phyloP scores from a whole-genome alignment of 2,797 vertebrate species.

The Eupleurogrammus muticus region DNA sequence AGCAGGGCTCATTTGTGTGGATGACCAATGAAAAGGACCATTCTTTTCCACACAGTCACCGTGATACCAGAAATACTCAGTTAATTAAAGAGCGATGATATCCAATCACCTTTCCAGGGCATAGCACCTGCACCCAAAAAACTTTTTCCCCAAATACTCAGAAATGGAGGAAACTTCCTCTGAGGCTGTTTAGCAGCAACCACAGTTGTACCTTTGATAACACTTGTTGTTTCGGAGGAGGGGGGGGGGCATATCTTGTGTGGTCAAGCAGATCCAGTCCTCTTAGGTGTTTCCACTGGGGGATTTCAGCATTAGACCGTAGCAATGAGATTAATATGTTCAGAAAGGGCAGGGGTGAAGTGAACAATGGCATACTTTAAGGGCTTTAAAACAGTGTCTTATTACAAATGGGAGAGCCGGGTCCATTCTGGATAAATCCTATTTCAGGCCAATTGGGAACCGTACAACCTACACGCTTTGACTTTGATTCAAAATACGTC shows the following conservation, averaged over 20 bases:
- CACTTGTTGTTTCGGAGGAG: constrained; percentile 53
- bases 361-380: constrained; percentile 82
- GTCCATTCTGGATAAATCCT: constrained; percentile 62
- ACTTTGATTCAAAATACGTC: constrained; percentile 8
- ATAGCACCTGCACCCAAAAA: constrained; percentile 71
- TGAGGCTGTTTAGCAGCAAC: constrained; percentile 26
- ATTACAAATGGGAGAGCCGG: constrained; percentile 64
- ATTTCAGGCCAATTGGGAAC: constrained; percentile 41
- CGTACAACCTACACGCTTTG: background rate
- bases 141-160: constrained; percentile 35
- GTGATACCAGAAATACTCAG: constrained; percentile 72
- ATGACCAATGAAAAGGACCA: constrained; percentile 71
- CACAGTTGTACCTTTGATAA: constrained; percentile 58
- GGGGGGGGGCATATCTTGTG: constrained; percentile 66
- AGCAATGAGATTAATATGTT: constrained; percentile 77
- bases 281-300: constrained; percentile 71
- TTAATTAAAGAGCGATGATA: constrained; percentile 86
- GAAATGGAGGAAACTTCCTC: constrained; percentile 72
- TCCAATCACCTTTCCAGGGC: constrained; percentile 77
- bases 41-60: constrained; percentile 73
- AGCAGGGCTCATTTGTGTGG: constrained; percentile 67
- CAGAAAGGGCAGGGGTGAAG: constrained; percentile 69
- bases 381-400: constrained; percentile 78
- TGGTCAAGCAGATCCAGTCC: constrained; percentile 68
- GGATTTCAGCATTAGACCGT: constrained; percentile 78